phyloP scores from a whole-genome alignment of 2,113 vertebrate genomes.

The Halcyon malimbica region DNA sequence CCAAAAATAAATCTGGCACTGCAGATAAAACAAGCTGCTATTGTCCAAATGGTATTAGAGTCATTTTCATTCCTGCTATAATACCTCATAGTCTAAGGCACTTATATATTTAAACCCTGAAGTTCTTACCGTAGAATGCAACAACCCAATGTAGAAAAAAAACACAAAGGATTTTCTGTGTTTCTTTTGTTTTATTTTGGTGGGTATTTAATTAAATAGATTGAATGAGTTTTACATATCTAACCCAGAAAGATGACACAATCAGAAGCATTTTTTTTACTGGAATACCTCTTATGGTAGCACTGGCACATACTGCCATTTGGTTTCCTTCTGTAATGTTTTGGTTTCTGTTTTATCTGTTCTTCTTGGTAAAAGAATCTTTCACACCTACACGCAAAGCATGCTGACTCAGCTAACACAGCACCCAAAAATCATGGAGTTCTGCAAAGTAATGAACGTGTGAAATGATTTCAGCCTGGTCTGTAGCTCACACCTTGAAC shows the following conservation, averaged over 20 bases:
- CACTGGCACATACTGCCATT: neutral
- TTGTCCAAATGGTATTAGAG: conserved; percentile 1
- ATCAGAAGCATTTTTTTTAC: neutral
- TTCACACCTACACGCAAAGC: neutral
- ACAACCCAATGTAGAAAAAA: neutral
- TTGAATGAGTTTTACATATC: neutral
- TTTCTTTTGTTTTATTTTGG: neutral
- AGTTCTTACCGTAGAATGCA: neutral
- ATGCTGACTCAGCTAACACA: neutral
- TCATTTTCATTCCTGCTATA: neutral
- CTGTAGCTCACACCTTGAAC: neutral
- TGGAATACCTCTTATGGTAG: neutral
- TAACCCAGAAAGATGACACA: neutral
- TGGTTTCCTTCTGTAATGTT: neutral
- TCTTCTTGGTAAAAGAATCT: neutral
- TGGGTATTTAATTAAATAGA: neutral
- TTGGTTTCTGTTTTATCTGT: neutral
- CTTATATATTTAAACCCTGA: neutral
- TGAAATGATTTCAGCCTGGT: neutral
- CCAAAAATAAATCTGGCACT: conserved; percentile 13
- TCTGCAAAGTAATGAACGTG: neutral
- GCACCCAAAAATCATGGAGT: accelerated
- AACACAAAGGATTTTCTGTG: neutral
- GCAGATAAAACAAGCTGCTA: conserved; percentile 24
- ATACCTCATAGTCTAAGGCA: neutral